Conservation (phyloP, 2,888 invertebrate species). For the Rosalia funebris region DNA sequence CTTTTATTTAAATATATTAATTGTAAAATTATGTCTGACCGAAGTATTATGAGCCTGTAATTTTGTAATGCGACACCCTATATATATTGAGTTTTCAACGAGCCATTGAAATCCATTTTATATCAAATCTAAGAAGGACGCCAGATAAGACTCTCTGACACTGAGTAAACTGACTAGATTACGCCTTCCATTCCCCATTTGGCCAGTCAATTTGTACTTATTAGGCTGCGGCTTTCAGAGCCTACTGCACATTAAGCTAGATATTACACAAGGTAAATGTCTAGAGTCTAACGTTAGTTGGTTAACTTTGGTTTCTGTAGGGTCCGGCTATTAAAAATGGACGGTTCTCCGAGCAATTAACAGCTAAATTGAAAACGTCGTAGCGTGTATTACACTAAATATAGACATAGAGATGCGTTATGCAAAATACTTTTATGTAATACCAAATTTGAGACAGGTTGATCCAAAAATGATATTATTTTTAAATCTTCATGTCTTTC, state of each 20-base stretch:
- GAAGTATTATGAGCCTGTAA: no score
- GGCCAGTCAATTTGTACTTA: conserved; percentile 28
- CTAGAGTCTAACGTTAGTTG: conserved; percentile 1
- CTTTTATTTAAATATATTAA: no score
- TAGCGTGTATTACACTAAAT: no score
- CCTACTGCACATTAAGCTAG: conserved; percentile 24
- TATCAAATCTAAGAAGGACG: conserved; percentile 3
- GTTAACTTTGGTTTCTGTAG: neutral
- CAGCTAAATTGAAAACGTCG: conserved; percentile 1
- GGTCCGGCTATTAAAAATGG: neutral
- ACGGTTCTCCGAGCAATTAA: neutral
- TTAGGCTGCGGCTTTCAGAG: conserved; percentile 23
- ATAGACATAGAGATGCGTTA: no score
- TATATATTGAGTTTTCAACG: no score
- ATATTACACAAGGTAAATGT: conserved; percentile 21
- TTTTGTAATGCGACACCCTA: no score
- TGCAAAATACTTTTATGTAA: no score
- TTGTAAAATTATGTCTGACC: no score
- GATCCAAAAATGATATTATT: no score
- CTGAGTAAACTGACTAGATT: conserved; percentile 22
- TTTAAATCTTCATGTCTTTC: no score
- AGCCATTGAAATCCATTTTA: no score
- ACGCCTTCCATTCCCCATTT: conserved; percentile 22
- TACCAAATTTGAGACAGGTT: no score
- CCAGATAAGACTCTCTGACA: conserved; percentile 19